Conservation (phyloP, 2,113 vertebrate genomes). For the Sisor rabdophorus region DNA sequence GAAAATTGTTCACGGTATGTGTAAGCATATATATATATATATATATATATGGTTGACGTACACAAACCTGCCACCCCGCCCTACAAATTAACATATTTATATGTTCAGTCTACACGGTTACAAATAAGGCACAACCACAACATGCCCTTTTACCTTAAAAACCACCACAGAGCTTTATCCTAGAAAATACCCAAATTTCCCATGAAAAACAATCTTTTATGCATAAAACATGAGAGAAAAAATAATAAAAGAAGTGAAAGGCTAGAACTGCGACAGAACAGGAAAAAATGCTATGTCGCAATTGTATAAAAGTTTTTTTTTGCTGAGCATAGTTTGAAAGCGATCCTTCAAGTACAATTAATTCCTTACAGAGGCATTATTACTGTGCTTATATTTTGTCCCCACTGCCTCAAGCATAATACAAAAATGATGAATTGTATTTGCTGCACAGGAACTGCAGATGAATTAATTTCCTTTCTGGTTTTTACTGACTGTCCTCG, state of each 20-base stretch:
- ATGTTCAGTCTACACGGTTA: neutral
- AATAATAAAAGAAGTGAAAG: neutral
- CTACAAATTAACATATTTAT: neutral
- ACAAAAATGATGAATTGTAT: neutral
- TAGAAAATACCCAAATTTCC: neutral
- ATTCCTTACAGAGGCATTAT: neutral
- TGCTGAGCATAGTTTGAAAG: neutral
- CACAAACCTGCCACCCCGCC: no score
- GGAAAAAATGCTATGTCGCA: neutral
- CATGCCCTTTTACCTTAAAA: neutral
- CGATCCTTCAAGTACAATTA: neutral
- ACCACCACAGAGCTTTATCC: neutral
- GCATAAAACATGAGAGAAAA: neutral
- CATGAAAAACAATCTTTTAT: neutral
- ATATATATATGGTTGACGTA: no score
- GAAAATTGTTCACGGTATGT: no score
- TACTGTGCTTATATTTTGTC: neutral
- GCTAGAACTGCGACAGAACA: neutral
- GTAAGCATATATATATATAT: no score
- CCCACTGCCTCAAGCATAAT: neutral
- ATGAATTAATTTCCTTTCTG: neutral
- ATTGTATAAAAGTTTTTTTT: neutral
- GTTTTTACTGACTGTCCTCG: neutral
- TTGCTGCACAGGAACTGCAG: neutral
- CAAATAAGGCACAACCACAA: neutral